Base-by-base conservation (phyloP, 1,140 invertebrate species). In the Mercenaria mercenaria region DNA sequence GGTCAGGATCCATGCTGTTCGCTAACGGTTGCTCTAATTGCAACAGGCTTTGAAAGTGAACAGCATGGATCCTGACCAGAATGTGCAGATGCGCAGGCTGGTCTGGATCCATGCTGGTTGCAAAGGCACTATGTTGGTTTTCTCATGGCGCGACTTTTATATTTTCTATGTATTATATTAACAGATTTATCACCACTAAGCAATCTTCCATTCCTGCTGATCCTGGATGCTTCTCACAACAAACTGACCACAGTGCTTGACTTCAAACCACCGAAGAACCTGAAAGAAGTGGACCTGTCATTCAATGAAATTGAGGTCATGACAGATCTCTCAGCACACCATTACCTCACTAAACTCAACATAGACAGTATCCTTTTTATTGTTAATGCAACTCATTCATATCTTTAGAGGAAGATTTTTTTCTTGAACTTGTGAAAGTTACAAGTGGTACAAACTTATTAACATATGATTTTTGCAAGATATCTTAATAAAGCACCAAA, bases 171-270 rank as follows among this genome's bases (percentile, higher is more conserved):
- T 47, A 8, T 47, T 47, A 47, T 29, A 29, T 29, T 64, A 26
- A 52, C 91, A 96, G 96, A 96, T 92, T 91, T 96, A 39, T 92
- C 92, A 82, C 91, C 94, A 39, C 90, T 96, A 50, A 92, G 94
- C 37, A 92, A 93, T 64, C 90, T 96, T 47, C 91, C 91, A 32
- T 91, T 94, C 86, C 90, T 96, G 34, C 89, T 96, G n/a, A 90
- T 94, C 39, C 79, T 96, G 41, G 94, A 95, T 92, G 95, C 92
- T 4, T 96, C 96, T 23, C 94, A 96, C 90, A 96, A 96, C 92
- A 91, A 94, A 79, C 90, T 96, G 26, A 80, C 87, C 15, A 93
- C 89, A 23, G 89, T 96, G 8, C 92, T 96, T 32, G 94, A 95
- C 77, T 95, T 96, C 85, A 89, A 88, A 52, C 95, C 95, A 41